Conservation (phyloP, 2,888 invertebrate genomes). For the Agrotis ipsilon region DNA sequence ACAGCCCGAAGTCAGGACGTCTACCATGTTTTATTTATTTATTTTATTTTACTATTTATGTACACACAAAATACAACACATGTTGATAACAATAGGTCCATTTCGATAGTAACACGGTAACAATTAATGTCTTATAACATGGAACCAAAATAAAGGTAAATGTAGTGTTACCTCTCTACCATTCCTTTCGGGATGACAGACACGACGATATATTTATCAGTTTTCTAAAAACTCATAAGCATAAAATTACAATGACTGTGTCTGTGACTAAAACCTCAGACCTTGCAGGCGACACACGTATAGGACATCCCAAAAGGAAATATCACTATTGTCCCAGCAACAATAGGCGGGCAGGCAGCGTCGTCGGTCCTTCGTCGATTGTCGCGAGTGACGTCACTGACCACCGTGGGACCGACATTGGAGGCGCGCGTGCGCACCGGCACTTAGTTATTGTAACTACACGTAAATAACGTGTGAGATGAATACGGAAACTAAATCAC, state of each 20-base stretch:
- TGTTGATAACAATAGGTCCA: too few relatives aligned
- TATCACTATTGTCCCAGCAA: constrained; percentile 73
- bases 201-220: not conserved
- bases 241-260: constrained; percentile 51
- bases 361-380: constrained; percentile 73
- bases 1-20: too few relatives aligned
- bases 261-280: constrained; percentile 61
- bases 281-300: constrained; percentile 69
- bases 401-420: constrained; percentile 87
- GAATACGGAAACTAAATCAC: constrained; percentile 54
- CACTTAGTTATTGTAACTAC: constrained; percentile 61
- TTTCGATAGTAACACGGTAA: too few relatives aligned
- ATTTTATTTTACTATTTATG: too few relatives aligned
- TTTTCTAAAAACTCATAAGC: constrained; percentile 8
- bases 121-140: too few relatives aligned
- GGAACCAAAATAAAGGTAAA: too few relatives aligned
- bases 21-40: too few relatives aligned
- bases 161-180: too few relatives aligned
- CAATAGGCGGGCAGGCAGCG: constrained; percentile 69
- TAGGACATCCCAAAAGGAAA: constrained; percentile 74
- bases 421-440: constrained; percentile 62
- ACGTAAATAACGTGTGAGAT: constrained; percentile 49
- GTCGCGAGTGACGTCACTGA: constrained; percentile 75
- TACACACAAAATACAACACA: too few relatives aligned
- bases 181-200: too few relatives aligned